A percentile compares a stretch with the other conserved stretches of the same genome.
phyloP scores from a whole-genome alignment of 2,797 vertebrate genomes.

The Staurois parvus region DNA sequence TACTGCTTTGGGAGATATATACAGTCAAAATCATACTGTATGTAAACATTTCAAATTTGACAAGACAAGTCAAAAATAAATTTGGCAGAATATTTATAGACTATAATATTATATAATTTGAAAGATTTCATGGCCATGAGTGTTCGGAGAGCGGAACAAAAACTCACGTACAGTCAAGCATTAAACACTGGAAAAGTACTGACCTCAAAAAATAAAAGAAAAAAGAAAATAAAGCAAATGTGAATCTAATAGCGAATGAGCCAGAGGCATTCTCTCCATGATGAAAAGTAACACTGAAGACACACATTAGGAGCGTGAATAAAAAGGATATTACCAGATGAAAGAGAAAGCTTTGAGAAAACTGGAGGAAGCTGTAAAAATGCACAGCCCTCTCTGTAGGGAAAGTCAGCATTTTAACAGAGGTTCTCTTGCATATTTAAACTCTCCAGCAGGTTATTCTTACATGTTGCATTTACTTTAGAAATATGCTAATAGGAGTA shows the following conservation, averaged over 20 bases:
- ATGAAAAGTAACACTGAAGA: conserved; percentile 35
- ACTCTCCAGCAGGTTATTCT: conserved; percentile 32
- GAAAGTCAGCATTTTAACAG: conserved; percentile 27
- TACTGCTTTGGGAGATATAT: neutral
- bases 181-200: conserved; percentile 2
- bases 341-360: conserved; percentile 42
- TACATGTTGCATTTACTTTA: conserved; percentile 34
- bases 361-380: conserved; percentile 11
- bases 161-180: neutral
- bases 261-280: conserved; percentile 16
- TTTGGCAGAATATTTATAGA: neutral
- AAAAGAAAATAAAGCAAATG: conserved; percentile 17
- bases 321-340: conserved; percentile 41
- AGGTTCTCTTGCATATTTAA: conserved; percentile 32
- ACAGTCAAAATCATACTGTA: too few species aligned
- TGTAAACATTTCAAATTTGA: neutral
- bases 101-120: neutral
- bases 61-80: neutral
- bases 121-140: conserved; percentile 9
- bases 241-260: neutral
- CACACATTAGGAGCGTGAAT: conserved; percentile 29
- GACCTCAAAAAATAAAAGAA: conserved; percentile 19
- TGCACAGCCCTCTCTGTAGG: neutral
- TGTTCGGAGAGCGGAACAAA: neutral
- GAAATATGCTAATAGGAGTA: conserved; percentile 22